Base-by-base conservation (phyloP, 2,888 invertebrate genomes). In the Caenorhabditis macrosperma region DNA sequence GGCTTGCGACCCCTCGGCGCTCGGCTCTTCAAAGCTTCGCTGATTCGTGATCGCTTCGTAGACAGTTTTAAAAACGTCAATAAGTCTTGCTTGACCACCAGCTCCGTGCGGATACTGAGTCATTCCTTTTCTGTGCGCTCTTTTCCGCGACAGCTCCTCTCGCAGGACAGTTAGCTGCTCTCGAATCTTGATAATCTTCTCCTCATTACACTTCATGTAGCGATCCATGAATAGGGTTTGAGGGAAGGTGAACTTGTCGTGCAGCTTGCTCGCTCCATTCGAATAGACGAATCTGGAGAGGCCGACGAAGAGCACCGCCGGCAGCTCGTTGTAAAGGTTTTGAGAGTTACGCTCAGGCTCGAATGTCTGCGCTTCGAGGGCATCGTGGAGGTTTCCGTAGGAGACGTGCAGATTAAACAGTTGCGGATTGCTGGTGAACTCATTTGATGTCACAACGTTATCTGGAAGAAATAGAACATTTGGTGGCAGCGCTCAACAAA, bases 341-440 rank as follows among this genome's bases (percentile, higher is more conserved):
- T 77, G 66, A 52, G 35, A 28, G 28, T 30, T 20, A 22, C 10
- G 12, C 2, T n/a, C n/a, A 38, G 48, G 35, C 20, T 67, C 64
- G 22, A 67, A 78, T 0, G 71, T 67, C 10, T 20, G 33, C 12
- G 78, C 61, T 44, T 82, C 83, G 1, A 83, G 54, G 0, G 82
- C 83, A 22, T 81, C 83, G 64, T 83, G 82, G 1, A 83, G 68
- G 30, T 79, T 64, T 10, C 64, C 64, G 35, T 64, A 79, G 1
- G 50, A 41, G 4, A 66, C 59, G 41, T 60, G 71, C 9, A 71
- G 38, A 12, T 57, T 20, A 30, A 77, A 64, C 63, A 55, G 28
- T 69, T 57, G 15, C 26, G 28, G 0, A 28, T 6, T 7, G 20
- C n/a, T 3, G n/a, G 44, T 28, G 24, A 9, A 10, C 6, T 17